Evolutionary conservation across 2,888 invertebrate genomes (phyloP).

Genomic region (Aphidius colemani): DNA sequence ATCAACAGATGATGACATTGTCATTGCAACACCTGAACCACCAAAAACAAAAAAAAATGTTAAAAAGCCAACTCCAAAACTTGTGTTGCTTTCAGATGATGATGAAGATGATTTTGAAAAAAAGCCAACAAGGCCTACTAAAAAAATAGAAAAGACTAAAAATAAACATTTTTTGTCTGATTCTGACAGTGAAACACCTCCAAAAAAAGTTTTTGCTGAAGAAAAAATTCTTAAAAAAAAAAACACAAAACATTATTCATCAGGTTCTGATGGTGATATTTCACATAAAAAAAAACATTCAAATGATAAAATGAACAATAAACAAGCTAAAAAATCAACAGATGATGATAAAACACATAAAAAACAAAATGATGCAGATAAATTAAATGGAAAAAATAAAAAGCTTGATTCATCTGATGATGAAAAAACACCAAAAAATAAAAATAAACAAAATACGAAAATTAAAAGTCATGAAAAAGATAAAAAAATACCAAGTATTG

Average conservation of each 20-base stretch:
- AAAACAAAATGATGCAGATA: too few relatives aligned
- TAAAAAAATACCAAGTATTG: constrained; percentile 55
- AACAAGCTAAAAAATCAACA: too few relatives aligned
- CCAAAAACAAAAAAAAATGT: constrained; percentile 31
- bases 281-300: constrained; percentile 27
- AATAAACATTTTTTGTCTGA: constrained; percentile 54
- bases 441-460: too few relatives aligned
- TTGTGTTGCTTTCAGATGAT: constrained; percentile 56
- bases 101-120: constrained; percentile 48
- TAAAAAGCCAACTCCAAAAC: constrained; percentile 34
- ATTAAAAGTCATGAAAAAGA: constrained; percentile 48
- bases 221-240: constrained; percentile 35
- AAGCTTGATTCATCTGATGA: too few relatives aligned
- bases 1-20: too few relatives aligned
- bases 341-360: too few relatives aligned
- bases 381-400: too few relatives aligned
- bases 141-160: constrained; percentile 51
- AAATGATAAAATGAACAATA: constrained; percentile 40
- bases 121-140: constrained; percentile 34
- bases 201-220: constrained; percentile 35
- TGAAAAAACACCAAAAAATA: too few relatives aligned
- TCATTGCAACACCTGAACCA: constrained; percentile 37
- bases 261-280: constrained; percentile 60
- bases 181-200: constrained; percentile 58
- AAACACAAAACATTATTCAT: constrained; percentile 40